Evolutionary conservation across 2,888 invertebrate genomes (phyloP), one percentile per base, ranked within the genome.

Genomic region (Poecilobothrus nobilitatus): DNA sequence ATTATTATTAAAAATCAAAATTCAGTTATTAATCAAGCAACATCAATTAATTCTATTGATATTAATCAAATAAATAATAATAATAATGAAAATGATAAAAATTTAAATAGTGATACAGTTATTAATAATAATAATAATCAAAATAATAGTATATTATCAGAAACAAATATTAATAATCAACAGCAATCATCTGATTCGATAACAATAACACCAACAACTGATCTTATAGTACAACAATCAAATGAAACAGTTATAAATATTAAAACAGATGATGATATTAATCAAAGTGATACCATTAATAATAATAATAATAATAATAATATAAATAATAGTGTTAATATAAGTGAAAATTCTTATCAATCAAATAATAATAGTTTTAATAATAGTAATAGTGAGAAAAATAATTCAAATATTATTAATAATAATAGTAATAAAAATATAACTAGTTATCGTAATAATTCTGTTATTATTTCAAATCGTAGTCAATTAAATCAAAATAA

Each of bases 401-500:
- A 41, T 41, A 41, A 41, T 41, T 41, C 41, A 41, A 62, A 62
- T 62, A 62, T 15, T 62, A 62, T 62, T 62, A 62, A 62, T 62
- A 63, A 18, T 27, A 63, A 63, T 63, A 63, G 20, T 22, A 63
- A 63, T 12, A 63, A 63, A 8, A 63, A 22, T 63, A 22, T 63
- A 63, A 22, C 21, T 7, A 63, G 22, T 63, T 63, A 63, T 63
- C 63, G 63, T 10, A 63, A 63, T 63, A 63, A 63, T 63, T 63
- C 63, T 21, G 63, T 63, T 21, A 63, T 63, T 22, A 63, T 63
- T 4, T 7, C 21, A 27, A 63, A 63, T 63, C 63, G 63, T 63
- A 53, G 53, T 63, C 63, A 21, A 22, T 6, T 22, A 21, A 63
- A 22, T 63, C 7, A 63, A 15, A 15, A 53, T 18, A 53, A 53